phyloP scores from a whole-genome alignment of 2,888 invertebrate species.

The Athalia cordata region DNA sequence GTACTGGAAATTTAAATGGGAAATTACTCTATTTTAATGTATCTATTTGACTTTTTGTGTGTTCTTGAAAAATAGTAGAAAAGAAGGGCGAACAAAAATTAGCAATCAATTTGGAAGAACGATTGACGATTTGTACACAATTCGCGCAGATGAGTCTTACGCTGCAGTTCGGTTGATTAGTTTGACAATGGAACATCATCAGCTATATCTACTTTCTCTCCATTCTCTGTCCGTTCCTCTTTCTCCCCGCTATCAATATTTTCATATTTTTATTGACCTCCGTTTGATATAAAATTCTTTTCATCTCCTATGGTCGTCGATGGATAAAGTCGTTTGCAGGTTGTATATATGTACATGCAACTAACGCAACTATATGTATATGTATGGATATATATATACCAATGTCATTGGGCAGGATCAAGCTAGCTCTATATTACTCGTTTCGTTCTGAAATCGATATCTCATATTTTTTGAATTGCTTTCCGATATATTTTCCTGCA shows the following conservation, averaged over 20 bases:
- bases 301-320: neutral
- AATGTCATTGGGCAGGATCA: too few relatives aligned
- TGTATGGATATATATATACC: too few relatives aligned
- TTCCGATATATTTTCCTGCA: neutral
- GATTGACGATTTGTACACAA: neutral
- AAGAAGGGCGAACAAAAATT: neutral
- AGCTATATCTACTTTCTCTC: neutral
- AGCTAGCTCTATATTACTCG: neutral
- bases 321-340: constrained; percentile 9
- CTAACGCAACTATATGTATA: too few relatives aligned
- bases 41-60: too few relatives aligned
- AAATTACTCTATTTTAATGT: too few relatives aligned
- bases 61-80: too few relatives aligned
- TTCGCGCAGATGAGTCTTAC: neutral
- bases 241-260: neutral
- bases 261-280: constrained; percentile 11
- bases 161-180: neutral
- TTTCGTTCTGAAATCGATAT: constrained; percentile 2
- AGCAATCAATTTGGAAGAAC: neutral
- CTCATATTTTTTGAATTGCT: constrained; percentile 35
- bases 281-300: constrained; percentile 20
- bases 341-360: neutral
- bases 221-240: neutral
- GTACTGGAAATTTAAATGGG: too few relatives aligned
- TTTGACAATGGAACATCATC: constrained; percentile 10